Evolutionary conservation across 2,888 invertebrate genomes (phyloP).

Genomic region (Salpingus planirostris): DNA sequence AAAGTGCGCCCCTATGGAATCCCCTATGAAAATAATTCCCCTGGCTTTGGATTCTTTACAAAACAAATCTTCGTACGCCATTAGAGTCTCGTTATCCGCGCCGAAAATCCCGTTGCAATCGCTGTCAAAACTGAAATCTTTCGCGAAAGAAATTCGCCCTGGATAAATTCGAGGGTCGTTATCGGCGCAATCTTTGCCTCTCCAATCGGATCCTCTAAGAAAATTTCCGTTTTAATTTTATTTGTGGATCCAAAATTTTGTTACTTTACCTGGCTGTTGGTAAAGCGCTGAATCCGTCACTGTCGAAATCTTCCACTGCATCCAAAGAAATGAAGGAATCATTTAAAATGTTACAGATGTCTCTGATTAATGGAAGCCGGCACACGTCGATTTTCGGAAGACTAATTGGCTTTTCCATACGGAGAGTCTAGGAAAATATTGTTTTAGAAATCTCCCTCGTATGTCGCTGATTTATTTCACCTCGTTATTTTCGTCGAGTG

Average conservation of each 20-base stretch:
- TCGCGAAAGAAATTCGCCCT: conserved; percentile 21
- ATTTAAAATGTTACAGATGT: conserved; percentile 28
- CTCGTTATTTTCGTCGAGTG: conserved; percentile 13
- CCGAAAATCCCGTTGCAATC: conserved; percentile 35
- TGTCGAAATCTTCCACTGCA: conserved; percentile 29
- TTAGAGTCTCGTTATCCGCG: conserved; percentile 16
- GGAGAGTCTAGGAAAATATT: not conserved
- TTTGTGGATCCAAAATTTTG: not conserved
- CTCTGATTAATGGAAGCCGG: conserved; percentile 24
- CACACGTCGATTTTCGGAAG: conserved; percentile 22
- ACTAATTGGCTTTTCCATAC: not conserved
- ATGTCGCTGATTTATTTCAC: no score
- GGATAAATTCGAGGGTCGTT: conserved; percentile 25
- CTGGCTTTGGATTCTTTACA: conserved; percentile 21
- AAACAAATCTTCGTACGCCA: conserved; percentile 25
- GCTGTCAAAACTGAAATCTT: conserved; percentile 24
- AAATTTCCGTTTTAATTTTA: not conserved
- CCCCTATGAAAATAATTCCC: conserved; percentile 33
- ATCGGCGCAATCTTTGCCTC: conserved; percentile 31
- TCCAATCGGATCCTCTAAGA: conserved; percentile 30
- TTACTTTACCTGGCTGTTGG: conserved; percentile 21
- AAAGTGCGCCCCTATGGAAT: conserved; percentile 46
- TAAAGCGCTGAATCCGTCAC: conserved; percentile 29
- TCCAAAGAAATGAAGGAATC: conserved; percentile 22
- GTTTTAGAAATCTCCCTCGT: no score